A percentile compares a stretch with the other conserved stretches of the same genome.
phyloP scores from a whole-genome alignment of 2,797 vertebrate species.

The Holocentrus rufus region DNA sequence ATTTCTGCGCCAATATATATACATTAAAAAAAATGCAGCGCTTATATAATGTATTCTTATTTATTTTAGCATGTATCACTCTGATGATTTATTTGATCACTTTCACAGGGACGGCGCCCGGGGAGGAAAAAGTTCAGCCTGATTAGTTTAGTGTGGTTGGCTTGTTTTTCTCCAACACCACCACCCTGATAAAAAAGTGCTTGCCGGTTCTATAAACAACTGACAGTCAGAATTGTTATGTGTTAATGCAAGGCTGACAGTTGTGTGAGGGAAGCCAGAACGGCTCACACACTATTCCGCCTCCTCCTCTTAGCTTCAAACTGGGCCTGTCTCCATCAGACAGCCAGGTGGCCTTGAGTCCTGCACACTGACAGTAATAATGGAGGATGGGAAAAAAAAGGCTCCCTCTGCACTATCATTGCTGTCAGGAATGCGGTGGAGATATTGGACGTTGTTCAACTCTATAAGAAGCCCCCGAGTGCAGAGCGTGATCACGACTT shows the following conservation, averaged over 20 bases:
- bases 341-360: constrained; percentile 71
- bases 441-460: constrained; percentile 27
- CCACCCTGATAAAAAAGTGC: constrained; percentile 37
- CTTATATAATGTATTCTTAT: too few relatives aligned
- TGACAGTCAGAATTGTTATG: constrained; percentile 44
- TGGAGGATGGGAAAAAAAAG: constrained; percentile 45
- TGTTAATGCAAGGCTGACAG: constrained; percentile 63
- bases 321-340: constrained; percentile 57
- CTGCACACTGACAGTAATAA: constrained; percentile 59
- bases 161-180: constrained; percentile 19
- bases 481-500: constrained; percentile 42
- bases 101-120: not conserved
- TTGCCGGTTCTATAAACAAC: constrained; percentile 48
- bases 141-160: not conserved
- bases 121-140: not conserved
- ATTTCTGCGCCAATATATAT: not conserved
- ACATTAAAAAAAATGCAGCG: not conserved
- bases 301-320: constrained; percentile 44
- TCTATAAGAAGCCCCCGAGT: constrained; percentile 41
- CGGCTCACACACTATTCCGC: constrained; percentile 30
- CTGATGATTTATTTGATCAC: not conserved
- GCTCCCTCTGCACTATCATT: constrained; percentile 41
- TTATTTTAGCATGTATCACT: too few relatives aligned
- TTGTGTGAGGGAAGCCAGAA: constrained; percentile 61
- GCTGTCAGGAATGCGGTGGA: constrained; percentile 49